phyloP scores from a whole-genome alignment of 2,113 vertebrate species.

The Megaceryle torquata region DNA sequence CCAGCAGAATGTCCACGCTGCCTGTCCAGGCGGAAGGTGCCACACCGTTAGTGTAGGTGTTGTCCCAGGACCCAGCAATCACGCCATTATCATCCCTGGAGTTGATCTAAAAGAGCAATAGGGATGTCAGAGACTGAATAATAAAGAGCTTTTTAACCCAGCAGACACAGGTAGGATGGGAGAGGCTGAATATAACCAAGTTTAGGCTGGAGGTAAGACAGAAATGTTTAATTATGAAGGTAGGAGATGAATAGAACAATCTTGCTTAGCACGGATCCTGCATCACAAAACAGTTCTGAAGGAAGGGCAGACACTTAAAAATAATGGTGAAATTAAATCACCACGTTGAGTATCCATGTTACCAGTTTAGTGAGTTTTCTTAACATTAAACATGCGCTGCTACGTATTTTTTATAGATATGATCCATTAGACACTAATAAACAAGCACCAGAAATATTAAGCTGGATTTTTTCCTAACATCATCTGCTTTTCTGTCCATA shows the following conservation, averaged over 20 bases:
- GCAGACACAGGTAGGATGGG: neutral
- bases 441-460: neutral
- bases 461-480: neutral
- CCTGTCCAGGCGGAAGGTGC: constrained; percentile 95
- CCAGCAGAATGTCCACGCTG: constrained; percentile 91
- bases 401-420: neutral
- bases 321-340: neutral
- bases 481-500: neutral
- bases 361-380: neutral
- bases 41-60: constrained; percentile 84
- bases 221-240: neutral
- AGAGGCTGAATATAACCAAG: neutral
- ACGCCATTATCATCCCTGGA: constrained; percentile 89
- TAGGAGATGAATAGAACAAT: neutral
- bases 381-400: neutral
- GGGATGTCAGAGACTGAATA: neutral
- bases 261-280: neutral
- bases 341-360: neutral
- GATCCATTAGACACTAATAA: neutral
- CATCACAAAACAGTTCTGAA: neutral
- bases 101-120: constrained; percentile 80
- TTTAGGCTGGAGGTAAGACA: neutral
- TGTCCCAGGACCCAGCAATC: constrained; percentile 89
- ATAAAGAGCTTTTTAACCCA: neutral
- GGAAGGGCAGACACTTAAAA: neutral